Percentiles rank a stretch among this genome's conserved stretches.
Conservation (phyloP, 2,888 invertebrate genomes). For the Mamestra brassicae region DNA sequence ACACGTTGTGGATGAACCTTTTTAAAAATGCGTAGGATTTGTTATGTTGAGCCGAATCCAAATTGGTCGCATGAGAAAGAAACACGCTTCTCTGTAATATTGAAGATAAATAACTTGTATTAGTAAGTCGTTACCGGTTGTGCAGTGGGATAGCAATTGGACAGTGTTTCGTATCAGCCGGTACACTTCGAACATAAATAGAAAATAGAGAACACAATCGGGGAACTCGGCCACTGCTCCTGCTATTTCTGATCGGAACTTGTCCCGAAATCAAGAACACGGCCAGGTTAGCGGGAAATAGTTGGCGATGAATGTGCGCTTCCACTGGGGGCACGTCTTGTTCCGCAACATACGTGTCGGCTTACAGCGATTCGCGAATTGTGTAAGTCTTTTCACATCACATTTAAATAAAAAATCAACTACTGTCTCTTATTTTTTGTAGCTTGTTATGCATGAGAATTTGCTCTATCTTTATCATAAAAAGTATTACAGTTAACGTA, state of each 20-base stretch:
- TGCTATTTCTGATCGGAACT: slow-evolving; percentile 85
- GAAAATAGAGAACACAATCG: slow-evolving; percentile 81
- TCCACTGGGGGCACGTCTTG: slow-evolving; percentile 76
- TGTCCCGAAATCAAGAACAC: slow-evolving; percentile 82
- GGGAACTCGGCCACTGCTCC: slow-evolving; percentile 83
- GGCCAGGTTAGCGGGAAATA: slow-evolving; percentile 76
- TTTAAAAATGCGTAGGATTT: slow-evolving; percentile 72
- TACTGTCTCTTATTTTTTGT: slow-evolving; percentile 13
- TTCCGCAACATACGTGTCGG: slow-evolving; percentile 75
- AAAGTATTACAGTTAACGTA: slow-evolving; percentile 25
- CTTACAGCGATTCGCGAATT: slow-evolving; percentile 69
- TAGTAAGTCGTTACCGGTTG: slow-evolving; percentile 73
- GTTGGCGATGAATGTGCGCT: slow-evolving; percentile 75
- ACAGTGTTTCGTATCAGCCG: slow-evolving; percentile 78
- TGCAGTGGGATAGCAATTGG: slow-evolving; percentile 78
- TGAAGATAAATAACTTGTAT: slow-evolving; percentile 72
- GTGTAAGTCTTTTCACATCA: slow-evolving; percentile 65
- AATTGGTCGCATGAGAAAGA: slow-evolving; percentile 73
- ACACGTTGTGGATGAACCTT: slow-evolving; percentile 54
- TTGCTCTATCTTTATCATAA: slow-evolving; percentile 9
- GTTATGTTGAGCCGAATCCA: slow-evolving; percentile 76
- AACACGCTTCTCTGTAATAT: slow-evolving; percentile 71
- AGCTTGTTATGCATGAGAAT: slow-evolving; percentile 41
- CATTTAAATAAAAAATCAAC: neutral
- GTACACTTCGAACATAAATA: slow-evolving; percentile 79